A percentile compares a stretch with the other conserved stretches of the same genome.
phyloP scores from a whole-genome alignment of 2,113 vertebrate species.

The Trichechus manatus region DNA sequence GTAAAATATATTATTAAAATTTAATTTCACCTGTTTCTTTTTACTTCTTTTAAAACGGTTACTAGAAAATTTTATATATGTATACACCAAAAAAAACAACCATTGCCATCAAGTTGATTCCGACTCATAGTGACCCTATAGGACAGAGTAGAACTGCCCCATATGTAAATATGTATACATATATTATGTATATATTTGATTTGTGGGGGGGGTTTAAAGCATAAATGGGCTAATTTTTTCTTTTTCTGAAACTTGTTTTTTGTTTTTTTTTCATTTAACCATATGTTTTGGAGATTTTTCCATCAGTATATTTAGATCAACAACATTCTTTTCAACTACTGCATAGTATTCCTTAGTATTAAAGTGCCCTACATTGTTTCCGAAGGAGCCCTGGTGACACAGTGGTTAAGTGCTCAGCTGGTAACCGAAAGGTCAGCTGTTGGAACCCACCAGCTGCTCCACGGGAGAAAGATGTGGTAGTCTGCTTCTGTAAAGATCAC shows the following conservation, averaged over 20 bases:
- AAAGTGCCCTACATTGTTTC: neutral
- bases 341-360: slow-evolving; percentile 30
- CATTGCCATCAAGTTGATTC: too few species aligned
- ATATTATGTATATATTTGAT: neutral
- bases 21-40: slow-evolving; percentile 30
- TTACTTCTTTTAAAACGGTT: slow-evolving; percentile 27
- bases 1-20: slow-evolving; percentile 36
- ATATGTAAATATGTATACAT: neutral
- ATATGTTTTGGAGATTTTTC: neutral
- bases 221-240: neutral
- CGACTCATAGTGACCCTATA: too few species aligned
- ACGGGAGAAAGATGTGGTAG: neutral
- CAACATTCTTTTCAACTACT: slow-evolving; percentile 17
- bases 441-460: neutral
- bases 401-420: neutral
- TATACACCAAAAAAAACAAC: neutral
- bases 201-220: neutral
- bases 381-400: neutral
- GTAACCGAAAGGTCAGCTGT: neutral
- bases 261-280: slow-evolving; percentile 11
- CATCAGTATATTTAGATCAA: neutral
- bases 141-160: too few species aligned
- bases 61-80: neutral
- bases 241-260: neutral
- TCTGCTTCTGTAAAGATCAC: neutral